Base-by-base conservation (phyloP, 92 coral and sea anemone species). In the Diadumene lineata region DNA sequence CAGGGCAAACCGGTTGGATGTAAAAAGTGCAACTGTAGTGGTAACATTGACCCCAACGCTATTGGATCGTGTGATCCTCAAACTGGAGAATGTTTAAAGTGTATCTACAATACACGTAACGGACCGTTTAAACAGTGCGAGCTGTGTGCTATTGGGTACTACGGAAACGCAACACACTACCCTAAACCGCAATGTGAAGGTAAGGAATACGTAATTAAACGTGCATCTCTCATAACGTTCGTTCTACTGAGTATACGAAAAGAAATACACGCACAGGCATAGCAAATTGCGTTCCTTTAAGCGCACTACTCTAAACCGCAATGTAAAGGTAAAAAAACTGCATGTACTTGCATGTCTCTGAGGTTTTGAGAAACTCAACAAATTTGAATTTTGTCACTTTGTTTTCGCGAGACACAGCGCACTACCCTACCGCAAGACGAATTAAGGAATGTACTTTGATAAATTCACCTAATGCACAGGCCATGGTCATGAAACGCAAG, bases 111-210 rank as follows among this genome's bases (percentile, higher is more conserved):
- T 82, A 88, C 98, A 0, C 82, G 84, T 33, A 94, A 94, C 77
- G 98, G 98, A 15, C 98, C 93, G 2, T 56, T 81, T 18, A 72
- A 76, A 31, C 81, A 86, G 57, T 94, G 98, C 61, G 98, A 94
- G 76, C 79, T 78, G 46, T 94, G 98, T 56, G 87, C 87, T 28
- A 56, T 86, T 62, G 98, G 98, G 61, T 94, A 29, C 83, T 92
- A 92, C 82, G 98, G 98, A 38, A 88, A 88, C 73, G 98, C 98
- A 2, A 86, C 92, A 28, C 70, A 81, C 19, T 94, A 94, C 76
- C 98, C 98, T 18, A 94, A 94, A 58, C 98, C 98, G 22, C 92
- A 91, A 72, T 94, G 98, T 66, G 75, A 31, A 80, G 97, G 98
- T 94, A 70, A 58, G 88, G 32, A 4, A n/a, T n/a, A n/a, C n/a